These are phyloP conservation scores for Epizoanthus illoricatus DNA, from an alignment of 92 coral and sea anemone species.

Conservation along the genomic window DNA sequence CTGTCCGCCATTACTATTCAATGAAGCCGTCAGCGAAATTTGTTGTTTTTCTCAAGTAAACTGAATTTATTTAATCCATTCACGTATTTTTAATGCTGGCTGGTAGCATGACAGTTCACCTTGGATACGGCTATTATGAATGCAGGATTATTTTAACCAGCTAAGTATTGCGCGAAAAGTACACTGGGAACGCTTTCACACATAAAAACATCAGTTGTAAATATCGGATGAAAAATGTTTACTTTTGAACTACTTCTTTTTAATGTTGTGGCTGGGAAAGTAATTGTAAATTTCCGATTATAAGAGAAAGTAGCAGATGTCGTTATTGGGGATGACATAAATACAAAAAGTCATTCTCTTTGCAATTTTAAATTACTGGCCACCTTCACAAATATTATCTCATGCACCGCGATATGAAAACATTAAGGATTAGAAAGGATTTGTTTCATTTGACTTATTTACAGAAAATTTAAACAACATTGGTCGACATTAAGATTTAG, in stretches of 20 bases:
- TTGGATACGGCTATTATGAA: background rate
- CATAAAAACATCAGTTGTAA: background rate
- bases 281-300: background rate
- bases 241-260: background rate
- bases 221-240: background rate
- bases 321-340: background rate
- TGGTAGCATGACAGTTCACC: background rate
- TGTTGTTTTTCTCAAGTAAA: background rate
- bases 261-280: background rate
- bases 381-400: background rate
- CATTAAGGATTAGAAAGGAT: background rate
- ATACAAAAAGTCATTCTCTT: background rate
- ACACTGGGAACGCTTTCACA: background rate
- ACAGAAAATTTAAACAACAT: background rate
- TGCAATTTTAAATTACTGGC: background rate
- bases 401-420: background rate
- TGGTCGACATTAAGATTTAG: background rate
- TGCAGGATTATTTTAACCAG: background rate
- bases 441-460: background rate
- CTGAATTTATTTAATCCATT: conserved; percentile 9
- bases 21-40: background rate
- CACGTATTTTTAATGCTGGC: background rate
- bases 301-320: background rate
- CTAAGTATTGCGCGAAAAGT: background rate
- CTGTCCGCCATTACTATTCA: conserved; percentile 79